phyloP scores from a whole-genome alignment of 2,113 vertebrate species.

The Microcebus lehilahytsara region DNA sequence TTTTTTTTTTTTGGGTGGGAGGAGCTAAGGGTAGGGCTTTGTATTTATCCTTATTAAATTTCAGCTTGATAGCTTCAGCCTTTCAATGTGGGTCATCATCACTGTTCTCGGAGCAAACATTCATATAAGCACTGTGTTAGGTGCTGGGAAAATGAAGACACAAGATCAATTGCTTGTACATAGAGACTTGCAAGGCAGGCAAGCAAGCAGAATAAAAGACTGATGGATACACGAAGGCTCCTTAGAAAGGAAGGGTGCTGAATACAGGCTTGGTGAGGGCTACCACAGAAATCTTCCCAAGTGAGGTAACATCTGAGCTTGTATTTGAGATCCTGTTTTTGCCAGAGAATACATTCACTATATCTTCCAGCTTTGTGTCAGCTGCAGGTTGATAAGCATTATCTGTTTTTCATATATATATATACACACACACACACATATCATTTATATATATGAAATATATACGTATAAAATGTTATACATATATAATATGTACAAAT shows the following conservation, averaged over 20 bases:
- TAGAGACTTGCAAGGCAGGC: not conserved
- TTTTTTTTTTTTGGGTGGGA: too few relatives aligned
- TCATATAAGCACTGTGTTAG: not conserved
- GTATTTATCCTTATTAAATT: not conserved
- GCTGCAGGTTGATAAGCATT: not conserved
- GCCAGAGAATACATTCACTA: not conserved
- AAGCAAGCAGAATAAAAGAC: not conserved
- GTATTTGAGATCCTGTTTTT: not conserved
- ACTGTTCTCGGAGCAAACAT: not conserved
- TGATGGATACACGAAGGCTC: not conserved
- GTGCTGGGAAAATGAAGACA: not conserved
- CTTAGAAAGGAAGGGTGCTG: not conserved
- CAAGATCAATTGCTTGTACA: not conserved
- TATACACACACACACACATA: not conserved
- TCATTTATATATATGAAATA: not conserved
- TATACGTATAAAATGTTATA: not conserved
- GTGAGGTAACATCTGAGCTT: not conserved
- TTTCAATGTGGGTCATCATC: not conserved
- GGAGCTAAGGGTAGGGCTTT: not conserved
- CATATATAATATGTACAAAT: not conserved
- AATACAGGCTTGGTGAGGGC: not conserved
- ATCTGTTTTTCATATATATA: not conserved
- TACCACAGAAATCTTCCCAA: not conserved
- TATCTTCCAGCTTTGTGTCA: not conserved
- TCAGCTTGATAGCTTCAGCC: not conserved